Evolutionary conservation across 2,113 vertebrate species (phyloP), one percentile per base, ranked within the genome.

Genomic region (Trinectes maculatus): DNA sequence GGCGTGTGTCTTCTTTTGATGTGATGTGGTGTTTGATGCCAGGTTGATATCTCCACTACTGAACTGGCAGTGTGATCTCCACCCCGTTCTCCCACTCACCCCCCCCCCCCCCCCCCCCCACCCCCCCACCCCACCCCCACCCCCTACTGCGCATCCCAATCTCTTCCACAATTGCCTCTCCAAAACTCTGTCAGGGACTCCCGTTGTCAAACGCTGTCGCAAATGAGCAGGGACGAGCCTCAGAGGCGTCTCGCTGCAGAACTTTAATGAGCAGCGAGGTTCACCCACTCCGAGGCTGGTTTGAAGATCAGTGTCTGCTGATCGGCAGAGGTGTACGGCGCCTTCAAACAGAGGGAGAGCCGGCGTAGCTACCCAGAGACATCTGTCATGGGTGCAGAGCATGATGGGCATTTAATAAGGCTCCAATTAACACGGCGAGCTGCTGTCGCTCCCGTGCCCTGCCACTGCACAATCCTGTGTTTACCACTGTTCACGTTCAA

Each of bases 11-110:
- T 71, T 54, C 71, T 83, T 90, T 87, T 91, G 84, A 90, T 88
- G 84, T 87, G 80, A 75, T 6, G 37, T 26, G 21, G 34, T 65
- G 85, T 91, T 92, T 90, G 87, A 92, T 90, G 87, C 85, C 79
- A 71, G 71, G 68, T 80, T 84, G 79, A 80, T 79, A 84, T 82
- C 84, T 80, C 82, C 72, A 67, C 73, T 31, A 60, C 75, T 80
- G 79, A 85, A 79, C 78, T 77, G 83, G 78, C 70, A 87, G 69
- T 16, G 73, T 39, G 51, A 71, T 70, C 63, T 36, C 81, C 57
- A 59, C 58, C 87, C 65, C 1, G 3, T 18, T 46, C 65, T 51
- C 42, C 69, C 73, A 29, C 71, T 39, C 74, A 19, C 26, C 44
- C 22, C 24, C 6, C 10, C 6, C 43, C 22, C 19, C 19, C 42